Percentiles rank a stretch among this genome's conserved stretches.
phyloP scores from a whole-genome alignment of 2,888 invertebrate genomes.

The Dolomedes plantarius region DNA sequence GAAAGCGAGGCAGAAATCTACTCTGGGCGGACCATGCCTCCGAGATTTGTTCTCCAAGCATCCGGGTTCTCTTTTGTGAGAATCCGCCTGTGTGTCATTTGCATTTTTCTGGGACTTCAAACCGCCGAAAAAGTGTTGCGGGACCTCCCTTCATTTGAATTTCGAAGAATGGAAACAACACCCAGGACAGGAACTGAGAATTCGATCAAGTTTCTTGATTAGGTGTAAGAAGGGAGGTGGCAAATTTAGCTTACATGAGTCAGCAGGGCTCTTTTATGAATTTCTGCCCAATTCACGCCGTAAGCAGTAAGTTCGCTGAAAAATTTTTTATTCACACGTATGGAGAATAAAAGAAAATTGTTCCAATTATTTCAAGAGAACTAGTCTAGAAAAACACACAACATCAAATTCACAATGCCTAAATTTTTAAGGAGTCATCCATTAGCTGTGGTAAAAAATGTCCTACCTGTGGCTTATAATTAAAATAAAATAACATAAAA shows the following conservation, averaged over 20 bases:
- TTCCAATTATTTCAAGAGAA: too few relatives aligned
- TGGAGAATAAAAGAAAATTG: too few relatives aligned
- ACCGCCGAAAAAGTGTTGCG: neutral
- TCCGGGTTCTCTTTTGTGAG: constrained; percentile 6
- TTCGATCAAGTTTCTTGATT: constrained; percentile 1
- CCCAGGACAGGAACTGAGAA: constrained; percentile 6
- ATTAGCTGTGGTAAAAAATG: too few relatives aligned
- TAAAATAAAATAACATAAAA: too few relatives aligned
- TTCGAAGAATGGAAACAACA: neutral
- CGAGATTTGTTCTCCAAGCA: neutral
- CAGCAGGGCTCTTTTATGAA: neutral
- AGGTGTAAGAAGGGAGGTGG: constrained; percentile 12
- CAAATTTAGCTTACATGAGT: neutral
- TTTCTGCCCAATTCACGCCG: neutral
- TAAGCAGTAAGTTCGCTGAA: too few relatives aligned
- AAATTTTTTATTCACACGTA: too few relatives aligned
- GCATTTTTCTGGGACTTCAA: neutral
- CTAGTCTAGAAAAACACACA: too few relatives aligned
- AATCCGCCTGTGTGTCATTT: constrained; percentile 14
- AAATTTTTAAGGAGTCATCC: too few relatives aligned
- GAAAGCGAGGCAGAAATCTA: neutral
- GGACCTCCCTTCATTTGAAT: constrained; percentile 7
- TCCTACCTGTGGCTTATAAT: too few relatives aligned
- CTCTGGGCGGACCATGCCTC: neutral
- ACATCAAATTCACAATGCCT: too few relatives aligned